Evolutionary conservation across 2,888 invertebrate species (phyloP).

Genomic region (Lacanobia wlatinum): DNA sequence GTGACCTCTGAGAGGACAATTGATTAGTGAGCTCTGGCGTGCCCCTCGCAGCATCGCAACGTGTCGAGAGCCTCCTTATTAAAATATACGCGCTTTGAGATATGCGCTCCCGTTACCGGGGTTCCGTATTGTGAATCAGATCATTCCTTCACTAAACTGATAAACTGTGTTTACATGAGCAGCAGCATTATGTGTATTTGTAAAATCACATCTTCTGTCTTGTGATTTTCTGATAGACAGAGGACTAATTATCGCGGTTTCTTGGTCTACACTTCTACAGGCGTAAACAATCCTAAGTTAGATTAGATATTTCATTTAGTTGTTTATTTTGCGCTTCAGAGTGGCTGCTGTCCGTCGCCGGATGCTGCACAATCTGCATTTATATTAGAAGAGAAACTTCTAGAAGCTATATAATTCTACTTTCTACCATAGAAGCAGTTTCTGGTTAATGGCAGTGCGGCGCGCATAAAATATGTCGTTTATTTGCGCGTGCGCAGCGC

Average conservation of each 20-base stretch:
- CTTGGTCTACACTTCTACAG: not conserved
- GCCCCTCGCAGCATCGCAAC: conserved; percentile 65
- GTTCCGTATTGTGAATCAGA: conserved; percentile 62
- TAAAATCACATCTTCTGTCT: not conserved
- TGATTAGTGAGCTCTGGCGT: conserved; percentile 75
- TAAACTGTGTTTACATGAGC: not conserved
- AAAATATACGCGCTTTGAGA: conserved; percentile 55
- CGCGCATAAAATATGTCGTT: conserved; percentile 57
- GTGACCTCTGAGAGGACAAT: conserved; percentile 78
- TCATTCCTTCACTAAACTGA: not conserved
- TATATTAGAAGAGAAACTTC: conserved; percentile 47
- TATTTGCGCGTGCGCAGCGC: conserved; percentile 48
- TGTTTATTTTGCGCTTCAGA: conserved; percentile 11
- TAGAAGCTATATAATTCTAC: conserved; percentile 39
- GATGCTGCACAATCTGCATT: conserved; percentile 35
- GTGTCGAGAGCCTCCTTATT: conserved; percentile 72
- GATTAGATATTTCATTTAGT: conserved; percentile 26
- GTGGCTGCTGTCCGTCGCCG: not conserved
- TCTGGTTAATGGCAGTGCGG: conserved; percentile 43
- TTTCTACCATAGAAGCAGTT: conserved; percentile 44
- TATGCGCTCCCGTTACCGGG: conserved; percentile 27
- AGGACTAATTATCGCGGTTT: not conserved
- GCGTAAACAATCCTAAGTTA: conserved; percentile 4
- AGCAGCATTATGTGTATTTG: not conserved
- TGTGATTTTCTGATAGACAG: not conserved